phyloP scores from a whole-genome alignment of 2,797 vertebrate genomes.

The Gymnoscopelus microlampas region DNA sequence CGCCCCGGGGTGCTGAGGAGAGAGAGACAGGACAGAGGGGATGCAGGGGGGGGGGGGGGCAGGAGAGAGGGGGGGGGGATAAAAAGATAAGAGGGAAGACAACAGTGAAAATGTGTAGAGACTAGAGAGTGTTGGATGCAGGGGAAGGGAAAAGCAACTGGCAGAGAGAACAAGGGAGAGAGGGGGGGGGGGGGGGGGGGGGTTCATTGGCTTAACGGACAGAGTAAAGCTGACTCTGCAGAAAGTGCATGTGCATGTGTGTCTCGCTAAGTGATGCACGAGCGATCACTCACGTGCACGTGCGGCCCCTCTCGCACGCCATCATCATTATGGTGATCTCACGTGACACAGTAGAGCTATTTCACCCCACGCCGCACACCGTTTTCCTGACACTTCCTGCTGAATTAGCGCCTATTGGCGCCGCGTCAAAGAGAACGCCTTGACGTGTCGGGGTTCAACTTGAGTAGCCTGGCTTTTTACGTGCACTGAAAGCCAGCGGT shows the following conservation, averaged over 20 bases:
- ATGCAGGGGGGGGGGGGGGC: constrained; percentile 14
- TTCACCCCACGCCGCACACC: too few species aligned
- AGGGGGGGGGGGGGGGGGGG: background rate
- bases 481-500: too few species aligned
- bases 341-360: too few species aligned
- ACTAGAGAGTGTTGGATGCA: constrained; percentile 56
- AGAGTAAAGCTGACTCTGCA: constrained; percentile 74
- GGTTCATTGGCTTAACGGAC: constrained; percentile 23
- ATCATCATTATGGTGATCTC: too few species aligned
- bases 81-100: background rate
- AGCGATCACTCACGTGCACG: too few species aligned
- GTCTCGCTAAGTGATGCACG: constrained; percentile 1
- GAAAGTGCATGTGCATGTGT: constrained; percentile 52
- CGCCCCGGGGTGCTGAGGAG: constrained; percentile 4
- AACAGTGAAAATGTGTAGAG: constrained; percentile 8
- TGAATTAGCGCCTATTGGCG: too few species aligned
- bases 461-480: too few species aligned
- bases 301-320: background rate
- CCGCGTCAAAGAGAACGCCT: too few species aligned
- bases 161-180: constrained; percentile 19
- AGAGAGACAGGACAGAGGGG: constrained; percentile 12
- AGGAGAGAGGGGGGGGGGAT: constrained; percentile 3
- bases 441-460: too few species aligned
- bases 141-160: constrained; percentile 44
- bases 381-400: too few species aligned